phyloP scores from a whole-genome alignment of 2,113 vertebrate genomes.

The Dipodomys spectabilis region DNA sequence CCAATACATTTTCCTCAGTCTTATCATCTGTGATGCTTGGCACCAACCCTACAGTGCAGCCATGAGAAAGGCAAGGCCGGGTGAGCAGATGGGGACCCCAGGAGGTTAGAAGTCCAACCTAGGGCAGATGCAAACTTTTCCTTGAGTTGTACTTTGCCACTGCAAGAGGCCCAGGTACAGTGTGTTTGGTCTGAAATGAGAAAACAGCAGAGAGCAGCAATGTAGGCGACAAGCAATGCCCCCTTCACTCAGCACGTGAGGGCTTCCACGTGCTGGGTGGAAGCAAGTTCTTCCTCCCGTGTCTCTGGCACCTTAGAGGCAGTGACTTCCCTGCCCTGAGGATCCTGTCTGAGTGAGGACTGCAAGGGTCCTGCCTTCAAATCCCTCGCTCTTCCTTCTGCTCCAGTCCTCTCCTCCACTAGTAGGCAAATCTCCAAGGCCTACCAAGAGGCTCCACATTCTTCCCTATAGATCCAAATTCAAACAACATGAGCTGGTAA shows the following conservation, averaged over 20 bases:
- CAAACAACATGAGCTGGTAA: too few species aligned
- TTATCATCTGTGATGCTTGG: neutral
- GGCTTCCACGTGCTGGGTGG: neutral
- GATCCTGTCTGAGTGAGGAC: too few species aligned
- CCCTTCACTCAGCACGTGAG: neutral
- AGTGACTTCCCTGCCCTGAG: too few species aligned
- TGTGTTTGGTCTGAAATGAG: neutral
- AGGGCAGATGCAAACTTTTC: neutral
- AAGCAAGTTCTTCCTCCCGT: neutral
- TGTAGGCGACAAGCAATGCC: neutral
- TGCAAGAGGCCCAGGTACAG: neutral
- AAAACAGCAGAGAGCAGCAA: neutral
- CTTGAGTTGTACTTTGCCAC: neutral
- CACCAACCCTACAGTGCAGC: rapidly evolving
- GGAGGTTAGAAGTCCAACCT: too few species aligned
- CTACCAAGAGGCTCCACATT: neutral
- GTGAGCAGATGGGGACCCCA: neutral
- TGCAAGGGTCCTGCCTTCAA: too few species aligned
- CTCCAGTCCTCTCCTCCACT: too few species aligned
- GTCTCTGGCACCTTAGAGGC: neutral
- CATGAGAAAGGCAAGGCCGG: neutral
- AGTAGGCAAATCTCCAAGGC: neutral
- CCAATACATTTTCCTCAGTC: too few species aligned
- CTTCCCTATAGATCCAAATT: too few species aligned
- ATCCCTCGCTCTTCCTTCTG: too few species aligned